phyloP scores from a whole-genome alignment of 2,113 vertebrate genomes.

The Apaloderma vittatum region DNA sequence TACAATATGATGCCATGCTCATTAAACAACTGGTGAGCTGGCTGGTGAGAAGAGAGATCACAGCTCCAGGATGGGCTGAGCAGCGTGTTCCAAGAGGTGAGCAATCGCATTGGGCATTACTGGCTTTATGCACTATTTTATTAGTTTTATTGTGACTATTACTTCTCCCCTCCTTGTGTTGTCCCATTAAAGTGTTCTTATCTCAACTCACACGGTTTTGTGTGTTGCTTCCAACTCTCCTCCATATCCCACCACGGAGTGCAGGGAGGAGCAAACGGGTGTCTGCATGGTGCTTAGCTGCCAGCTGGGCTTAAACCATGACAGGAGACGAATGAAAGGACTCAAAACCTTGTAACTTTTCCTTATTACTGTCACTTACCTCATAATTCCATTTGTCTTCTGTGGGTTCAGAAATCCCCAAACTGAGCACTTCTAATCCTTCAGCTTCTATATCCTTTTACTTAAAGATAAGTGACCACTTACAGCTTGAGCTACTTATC shows the following conservation, averaged over 20 bases:
- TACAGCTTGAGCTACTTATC: neutral
- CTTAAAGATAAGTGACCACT: neutral
- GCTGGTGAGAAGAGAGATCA: neutral
- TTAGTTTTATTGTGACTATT: neutral
- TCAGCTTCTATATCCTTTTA: neutral
- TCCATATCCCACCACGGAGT: neutral
- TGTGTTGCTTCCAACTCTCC: neutral
- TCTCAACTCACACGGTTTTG: neutral
- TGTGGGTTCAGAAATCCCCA: neutral
- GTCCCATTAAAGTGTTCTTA: neutral
- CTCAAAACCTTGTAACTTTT: neutral
- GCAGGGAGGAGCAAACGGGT: neutral
- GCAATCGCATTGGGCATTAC: neutral
- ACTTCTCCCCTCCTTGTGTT: neutral
- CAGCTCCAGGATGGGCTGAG: neutral
- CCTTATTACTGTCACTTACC: neutral
- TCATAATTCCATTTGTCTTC: neutral
- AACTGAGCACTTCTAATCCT: neutral
- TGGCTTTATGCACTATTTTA: neutral
- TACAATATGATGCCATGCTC: neutral
- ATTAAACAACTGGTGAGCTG: neutral
- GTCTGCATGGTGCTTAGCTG: too few species aligned
- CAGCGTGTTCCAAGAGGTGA: neutral
- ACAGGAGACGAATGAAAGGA: neutral
- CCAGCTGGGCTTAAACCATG: neutral